Evolutionary conservation across 2,888 invertebrate genomes (phyloP).

Genomic region (Rhorus exstirpatorius): DNA sequence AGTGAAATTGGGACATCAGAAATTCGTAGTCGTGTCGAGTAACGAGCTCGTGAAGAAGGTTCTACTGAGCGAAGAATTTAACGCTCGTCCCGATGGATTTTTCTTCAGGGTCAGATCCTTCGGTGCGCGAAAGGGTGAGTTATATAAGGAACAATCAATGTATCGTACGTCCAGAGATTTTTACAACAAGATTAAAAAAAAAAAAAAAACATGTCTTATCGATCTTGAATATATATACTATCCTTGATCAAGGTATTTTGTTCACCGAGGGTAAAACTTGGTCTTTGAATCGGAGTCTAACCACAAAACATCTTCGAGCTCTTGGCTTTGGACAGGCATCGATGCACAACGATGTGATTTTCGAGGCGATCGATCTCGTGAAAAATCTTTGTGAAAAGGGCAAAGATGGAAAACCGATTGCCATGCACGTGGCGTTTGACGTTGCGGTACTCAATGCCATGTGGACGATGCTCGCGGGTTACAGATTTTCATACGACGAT

Average conservation of each 20-base stretch:
- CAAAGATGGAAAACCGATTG: conserved; percentile 83
- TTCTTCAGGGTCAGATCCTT: conserved; percentile 90
- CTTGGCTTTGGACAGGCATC: conserved; percentile 89
- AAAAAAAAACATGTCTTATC: conserved; percentile 9
- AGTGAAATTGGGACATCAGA: conserved; percentile 89
- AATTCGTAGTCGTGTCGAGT: conserved; percentile 89
- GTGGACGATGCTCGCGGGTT: conserved; percentile 91
- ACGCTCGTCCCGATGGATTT: conserved; percentile 91
- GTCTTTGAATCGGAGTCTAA: conserved; percentile 90
- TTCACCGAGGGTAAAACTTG: conserved; percentile 90
- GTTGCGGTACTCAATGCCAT: conserved; percentile 90
- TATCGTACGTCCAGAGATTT: not conserved
- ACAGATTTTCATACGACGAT: conserved; percentile 89
- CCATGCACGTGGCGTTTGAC: conserved; percentile 88
- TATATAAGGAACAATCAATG: not conserved
- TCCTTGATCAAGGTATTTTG: conserved; percentile 87
- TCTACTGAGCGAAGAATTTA: conserved; percentile 89
- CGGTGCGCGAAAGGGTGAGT: conserved; percentile 89
- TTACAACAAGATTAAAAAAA: not conserved
- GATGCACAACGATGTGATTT: conserved; percentile 89
- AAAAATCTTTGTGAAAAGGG: conserved; percentile 83
- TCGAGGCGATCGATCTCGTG: conserved; percentile 88
- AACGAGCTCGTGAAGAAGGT: conserved; percentile 89
- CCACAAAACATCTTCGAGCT: conserved; percentile 89
- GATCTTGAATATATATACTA: not conserved